Conservation (phyloP, 2,797 vertebrate species). For the Enteromius paludinosus region DNA sequence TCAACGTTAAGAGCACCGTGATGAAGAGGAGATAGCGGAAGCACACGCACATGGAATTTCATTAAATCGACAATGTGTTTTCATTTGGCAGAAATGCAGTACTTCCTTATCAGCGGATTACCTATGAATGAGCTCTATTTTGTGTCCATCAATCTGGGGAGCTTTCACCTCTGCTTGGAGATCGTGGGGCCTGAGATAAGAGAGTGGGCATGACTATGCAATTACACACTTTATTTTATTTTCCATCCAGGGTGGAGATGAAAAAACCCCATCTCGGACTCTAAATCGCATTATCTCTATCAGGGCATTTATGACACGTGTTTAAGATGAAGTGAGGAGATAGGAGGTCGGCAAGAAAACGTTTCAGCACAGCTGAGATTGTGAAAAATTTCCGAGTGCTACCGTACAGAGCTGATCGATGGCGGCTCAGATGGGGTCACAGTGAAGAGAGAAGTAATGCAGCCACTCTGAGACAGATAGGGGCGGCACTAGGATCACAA, state of each 20-base stretch:
- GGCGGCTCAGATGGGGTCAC: slow-evolving; percentile 22
- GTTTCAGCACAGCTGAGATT: slow-evolving; percentile 21
- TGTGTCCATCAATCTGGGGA: slow-evolving; percentile 56
- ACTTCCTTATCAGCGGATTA: slow-evolving; percentile 56
- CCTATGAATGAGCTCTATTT: slow-evolving; percentile 54
- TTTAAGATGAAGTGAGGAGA: slow-evolving; percentile 21
- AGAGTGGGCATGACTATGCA: slow-evolving; percentile 55
- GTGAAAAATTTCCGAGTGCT: slow-evolving; percentile 13
- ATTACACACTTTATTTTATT: slow-evolving; percentile 62
- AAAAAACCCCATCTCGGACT: slow-evolving; percentile 49
- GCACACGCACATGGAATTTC: slow-evolving; percentile 49
- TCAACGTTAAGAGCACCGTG: slow-evolving; percentile 41
- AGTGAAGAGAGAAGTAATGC: slow-evolving; percentile 42
- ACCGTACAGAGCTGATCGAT: slow-evolving; percentile 27
- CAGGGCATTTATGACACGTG: slow-evolving; percentile 46
- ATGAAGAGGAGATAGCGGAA: slow-evolving; percentile 55
- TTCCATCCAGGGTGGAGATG: slow-evolving; percentile 38
- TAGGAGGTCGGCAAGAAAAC: slow-evolving; percentile 19
- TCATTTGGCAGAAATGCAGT: slow-evolving; percentile 57
- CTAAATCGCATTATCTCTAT: slow-evolving; percentile 55
- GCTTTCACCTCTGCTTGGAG: slow-evolving; percentile 54
- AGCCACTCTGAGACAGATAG: slow-evolving; percentile 6
- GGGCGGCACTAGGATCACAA: slow-evolving; percentile 22
- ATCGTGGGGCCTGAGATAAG: slow-evolving; percentile 44
- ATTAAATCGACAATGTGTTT: slow-evolving; percentile 61